Base-by-base conservation (phyloP, 2,113 vertebrate species). In the Reinhardtius hippoglossoides region DNA sequence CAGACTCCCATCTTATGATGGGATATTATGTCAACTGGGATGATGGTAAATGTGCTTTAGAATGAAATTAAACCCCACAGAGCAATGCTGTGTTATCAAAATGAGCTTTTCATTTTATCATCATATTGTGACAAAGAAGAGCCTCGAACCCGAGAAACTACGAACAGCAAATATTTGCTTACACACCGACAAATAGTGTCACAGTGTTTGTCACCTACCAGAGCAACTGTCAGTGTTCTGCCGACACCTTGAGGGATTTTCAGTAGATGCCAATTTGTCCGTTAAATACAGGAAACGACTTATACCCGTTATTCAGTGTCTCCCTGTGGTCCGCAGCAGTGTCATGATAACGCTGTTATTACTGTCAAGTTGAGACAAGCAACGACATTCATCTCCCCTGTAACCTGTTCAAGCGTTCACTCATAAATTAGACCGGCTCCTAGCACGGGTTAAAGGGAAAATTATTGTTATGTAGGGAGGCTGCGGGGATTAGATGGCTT, bases 401-500 rank as follows among this genome's bases (percentile, higher is more conserved):
- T n/a, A 59, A 50, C 15, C 13, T 1, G 61, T 58, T 40, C 9
- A 40, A 13, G 59, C 20, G 31, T 37, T 48, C 0, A 0, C 26
- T 67, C 54, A 23, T 71, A 63, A 83, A 74, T 67, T 23, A 67
- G 48, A 48, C 18, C 0, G 54, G n/a, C 6, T 31, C 31, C 31
- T 1, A 31, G 31, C 40, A 48, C 16, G 37, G 24, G 23, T 59
- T 23, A 6, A 24, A 69, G 16, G 16, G 21, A n/a, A 73, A 66
- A 65, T 42, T 40, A 0, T 71, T 78, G 71, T 77, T 83, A 57
- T 44, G 27, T 23, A 80, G 15, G 1, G 31, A 70, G 35, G n/a
- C 71, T 78, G 57, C 3, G n/a, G 61, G 42, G 67, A 82, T 86
- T 46, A 66, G 8, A 77, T 48, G 73, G 62, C 24, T 86, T 81